Conservation (phyloP, 2,888 invertebrate genomes). For the Zeuzera pyrina region DNA sequence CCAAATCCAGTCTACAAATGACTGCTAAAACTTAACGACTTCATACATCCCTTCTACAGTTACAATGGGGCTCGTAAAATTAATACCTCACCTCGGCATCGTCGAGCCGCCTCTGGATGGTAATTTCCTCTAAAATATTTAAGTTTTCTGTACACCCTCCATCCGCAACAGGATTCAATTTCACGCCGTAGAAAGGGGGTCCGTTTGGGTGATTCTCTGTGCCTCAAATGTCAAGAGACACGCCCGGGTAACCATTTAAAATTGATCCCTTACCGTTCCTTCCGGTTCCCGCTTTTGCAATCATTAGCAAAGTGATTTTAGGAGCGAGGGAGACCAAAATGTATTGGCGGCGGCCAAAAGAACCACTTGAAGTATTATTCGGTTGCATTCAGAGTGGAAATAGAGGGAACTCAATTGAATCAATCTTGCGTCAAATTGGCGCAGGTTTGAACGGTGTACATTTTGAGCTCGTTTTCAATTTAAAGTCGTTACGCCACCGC, state of each 20-base stretch:
- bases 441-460: slow-evolving; percentile 38
- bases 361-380: slow-evolving; percentile 57
- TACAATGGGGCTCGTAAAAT: slow-evolving; percentile 63
- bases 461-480: slow-evolving; percentile 31
- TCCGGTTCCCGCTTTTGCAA: slow-evolving; percentile 20
- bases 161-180: slow-evolving; percentile 71
- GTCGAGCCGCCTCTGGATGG: slow-evolving; percentile 50
- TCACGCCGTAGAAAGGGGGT: slow-evolving; percentile 67
- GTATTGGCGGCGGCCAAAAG: slow-evolving; percentile 34
- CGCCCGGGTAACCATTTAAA: slow-evolving; percentile 39
- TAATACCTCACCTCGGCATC: slow-evolving; percentile 63
- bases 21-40: slow-evolving; percentile 63
- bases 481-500: slow-evolving; percentile 27
- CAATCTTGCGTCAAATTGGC: slow-evolving; percentile 64
- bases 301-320: slow-evolving; percentile 20
- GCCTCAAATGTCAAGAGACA: slow-evolving; percentile 64
- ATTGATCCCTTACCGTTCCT: slow-evolving; percentile 37
- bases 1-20: slow-evolving; percentile 46
- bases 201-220: slow-evolving; percentile 50
- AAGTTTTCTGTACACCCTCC: slow-evolving; percentile 63
- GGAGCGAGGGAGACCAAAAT: slow-evolving; percentile 32
- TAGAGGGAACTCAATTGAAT: slow-evolving; percentile 55
- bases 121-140: slow-evolving; percentile 69
- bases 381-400: slow-evolving; percentile 59
- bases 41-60: slow-evolving; percentile 53